Evolutionary conservation across 2,888 invertebrate genomes (phyloP).

Genomic region (Biston betularia): DNA sequence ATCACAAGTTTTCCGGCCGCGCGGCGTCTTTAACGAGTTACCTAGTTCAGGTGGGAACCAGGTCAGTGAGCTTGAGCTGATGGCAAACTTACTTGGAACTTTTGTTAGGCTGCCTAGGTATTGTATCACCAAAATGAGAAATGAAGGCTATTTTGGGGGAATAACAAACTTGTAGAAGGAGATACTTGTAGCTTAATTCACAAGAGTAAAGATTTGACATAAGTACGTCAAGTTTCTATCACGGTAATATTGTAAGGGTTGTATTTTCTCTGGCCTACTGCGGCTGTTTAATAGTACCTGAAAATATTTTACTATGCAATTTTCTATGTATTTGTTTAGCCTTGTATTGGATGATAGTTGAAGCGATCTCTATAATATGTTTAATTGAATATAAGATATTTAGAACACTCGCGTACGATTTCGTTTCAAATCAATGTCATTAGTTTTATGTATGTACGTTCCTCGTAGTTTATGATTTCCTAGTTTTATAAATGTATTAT

Average conservation of each 20-base stretch:
- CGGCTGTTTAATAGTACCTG: no score
- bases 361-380: no score
- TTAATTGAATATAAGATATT: no score
- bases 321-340: no score
- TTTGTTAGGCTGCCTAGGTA: constrained; percentile 1
- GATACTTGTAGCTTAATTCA: neutral
- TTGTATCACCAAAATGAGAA: neutral
- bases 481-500: neutral
- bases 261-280: no score
- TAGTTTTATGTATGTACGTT: no score
- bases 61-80: constrained; percentile 9
- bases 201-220: neutral
- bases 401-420: no score
- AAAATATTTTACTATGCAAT: no score
- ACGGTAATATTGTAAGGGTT: no score
- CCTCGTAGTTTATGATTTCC: neutral
- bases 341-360: no score
- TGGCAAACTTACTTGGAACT: constrained; percentile 8
- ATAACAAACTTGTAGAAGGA: neutral
- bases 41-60: constrained; percentile 26
- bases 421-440: no score
- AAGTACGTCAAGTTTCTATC: neutral
- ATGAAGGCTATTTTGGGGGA: neutral
- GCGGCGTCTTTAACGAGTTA: constrained; percentile 43
- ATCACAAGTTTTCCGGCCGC: constrained; percentile 36